A percentile compares a stretch with the other conserved stretches of the same genome.
Evolutionary conservation across 2,888 invertebrate genomes (phyloP).

Genomic region (Phytoseiulus persimilis): DNA sequence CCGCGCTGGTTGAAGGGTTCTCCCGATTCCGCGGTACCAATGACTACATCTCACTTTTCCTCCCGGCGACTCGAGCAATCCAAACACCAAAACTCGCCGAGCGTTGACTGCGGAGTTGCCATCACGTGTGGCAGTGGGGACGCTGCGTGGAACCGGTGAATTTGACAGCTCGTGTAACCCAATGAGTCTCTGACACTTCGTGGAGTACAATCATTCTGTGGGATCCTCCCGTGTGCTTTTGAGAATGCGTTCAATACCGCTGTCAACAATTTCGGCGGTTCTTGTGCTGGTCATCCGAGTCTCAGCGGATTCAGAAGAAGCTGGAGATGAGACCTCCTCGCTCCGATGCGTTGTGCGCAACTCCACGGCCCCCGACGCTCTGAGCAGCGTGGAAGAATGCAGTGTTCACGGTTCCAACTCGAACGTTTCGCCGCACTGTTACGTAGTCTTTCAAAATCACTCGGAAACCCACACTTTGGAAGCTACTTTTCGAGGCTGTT

Average conservation of each 20-base stretch:
- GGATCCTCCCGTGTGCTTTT: not conserved
- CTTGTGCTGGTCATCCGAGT: not conserved
- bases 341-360: not conserved
- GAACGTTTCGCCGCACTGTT: not conserved
- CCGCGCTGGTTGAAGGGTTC: not conserved
- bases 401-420: not conserved
- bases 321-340: not conserved
- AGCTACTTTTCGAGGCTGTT: slow-evolving; percentile 65
- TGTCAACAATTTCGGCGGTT: not conserved
- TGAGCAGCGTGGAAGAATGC: not conserved
- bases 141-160: too few species aligned
- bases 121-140: too few species aligned
- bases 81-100: too few species aligned
- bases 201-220: too few species aligned
- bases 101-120: too few species aligned
- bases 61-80: not conserved
- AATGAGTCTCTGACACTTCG: too few species aligned
- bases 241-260: not conserved
- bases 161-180: too few species aligned
- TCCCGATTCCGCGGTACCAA: not conserved
- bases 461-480: not conserved
- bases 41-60: not conserved
- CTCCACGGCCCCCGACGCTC: not conserved
- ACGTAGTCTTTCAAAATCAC: not conserved
- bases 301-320: not conserved